Conservation (phyloP, 2,797 vertebrate genomes). For the Stomatorhinus walkeri region DNA sequence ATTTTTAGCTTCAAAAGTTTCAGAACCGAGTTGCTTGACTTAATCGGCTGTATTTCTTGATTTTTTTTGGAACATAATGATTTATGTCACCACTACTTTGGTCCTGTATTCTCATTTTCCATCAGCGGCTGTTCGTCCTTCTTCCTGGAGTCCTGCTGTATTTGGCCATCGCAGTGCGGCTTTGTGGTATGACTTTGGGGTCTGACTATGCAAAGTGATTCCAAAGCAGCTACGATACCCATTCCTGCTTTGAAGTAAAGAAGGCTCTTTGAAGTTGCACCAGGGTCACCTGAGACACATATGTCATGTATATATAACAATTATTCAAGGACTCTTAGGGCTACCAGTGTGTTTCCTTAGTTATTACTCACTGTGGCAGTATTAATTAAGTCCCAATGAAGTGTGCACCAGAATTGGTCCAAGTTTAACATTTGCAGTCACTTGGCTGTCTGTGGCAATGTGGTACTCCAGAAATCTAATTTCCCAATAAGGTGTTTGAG, state of each 20-base stretch:
- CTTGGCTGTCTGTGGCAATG: background rate
- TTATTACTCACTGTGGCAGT: background rate
- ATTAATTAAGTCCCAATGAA: constrained; percentile 3
- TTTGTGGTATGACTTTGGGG: background rate
- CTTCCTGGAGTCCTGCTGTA: background rate
- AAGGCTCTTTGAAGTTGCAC: background rate
- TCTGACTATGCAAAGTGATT: background rate
- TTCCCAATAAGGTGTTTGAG: background rate
- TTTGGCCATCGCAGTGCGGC: background rate
- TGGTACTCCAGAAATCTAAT: background rate
- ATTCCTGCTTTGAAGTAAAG: background rate
- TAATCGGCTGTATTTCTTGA: background rate
- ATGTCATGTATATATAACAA: constrained; percentile 7
- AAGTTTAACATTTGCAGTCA: constrained; percentile 1
- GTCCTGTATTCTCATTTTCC: background rate
- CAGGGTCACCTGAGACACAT: background rate
- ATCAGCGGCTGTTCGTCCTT: background rate
- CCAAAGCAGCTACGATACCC: background rate
- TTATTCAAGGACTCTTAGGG: background rate
- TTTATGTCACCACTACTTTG: background rate
- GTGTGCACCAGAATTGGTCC: background rate
- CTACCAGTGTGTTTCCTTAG: background rate
- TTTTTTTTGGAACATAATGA: background rate
- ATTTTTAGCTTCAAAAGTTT: background rate
- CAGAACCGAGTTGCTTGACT: background rate